Percentiles rank a stretch among this genome's conserved stretches.
These are phyloP conservation scores for Callyntrura guangdongensis DNA, from an alignment of 2,888 invertebrate genomes.

Conservation along the genomic window DNA sequence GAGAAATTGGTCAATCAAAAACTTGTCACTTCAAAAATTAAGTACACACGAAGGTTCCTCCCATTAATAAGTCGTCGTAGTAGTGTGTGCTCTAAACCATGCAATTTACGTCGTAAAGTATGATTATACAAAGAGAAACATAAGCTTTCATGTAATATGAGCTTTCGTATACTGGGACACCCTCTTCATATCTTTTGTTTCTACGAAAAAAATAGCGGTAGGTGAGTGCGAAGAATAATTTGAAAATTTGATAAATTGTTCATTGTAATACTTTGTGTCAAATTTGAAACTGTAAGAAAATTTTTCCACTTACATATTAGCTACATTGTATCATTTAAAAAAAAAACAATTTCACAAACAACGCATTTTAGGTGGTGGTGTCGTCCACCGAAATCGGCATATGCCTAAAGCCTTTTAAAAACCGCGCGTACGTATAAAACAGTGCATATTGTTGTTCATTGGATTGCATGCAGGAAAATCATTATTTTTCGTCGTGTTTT, in stretches of 20 bases:
- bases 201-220: conserved; percentile 52
- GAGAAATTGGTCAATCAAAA: conserved; percentile 75
- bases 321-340: not conserved
- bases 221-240: conserved; percentile 48
- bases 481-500: conserved; percentile 83
- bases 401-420: not conserved
- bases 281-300: conserved; percentile 52
- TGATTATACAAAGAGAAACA: not conserved
- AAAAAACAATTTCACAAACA: conserved; percentile 20
- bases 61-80: conserved; percentile 53
- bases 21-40: conserved; percentile 75
- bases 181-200: conserved; percentile 39
- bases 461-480: conserved; percentile 84
- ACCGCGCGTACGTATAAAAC: not conserved
- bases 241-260: conserved; percentile 64
- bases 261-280: conserved; percentile 63
- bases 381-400: conserved; percentile 12
- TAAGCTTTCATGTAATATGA: not conserved
- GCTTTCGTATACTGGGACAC: not conserved
- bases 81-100: conserved; percentile 1
- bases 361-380: not conserved
- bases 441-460: conserved; percentile 55
- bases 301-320: conserved; percentile 42
- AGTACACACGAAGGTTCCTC: conserved; percentile 71
- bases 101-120: conserved; percentile 34